Evolutionary conservation across 2,888 invertebrate genomes (phyloP).

Genomic region (Ormyrus labotus): DNA sequence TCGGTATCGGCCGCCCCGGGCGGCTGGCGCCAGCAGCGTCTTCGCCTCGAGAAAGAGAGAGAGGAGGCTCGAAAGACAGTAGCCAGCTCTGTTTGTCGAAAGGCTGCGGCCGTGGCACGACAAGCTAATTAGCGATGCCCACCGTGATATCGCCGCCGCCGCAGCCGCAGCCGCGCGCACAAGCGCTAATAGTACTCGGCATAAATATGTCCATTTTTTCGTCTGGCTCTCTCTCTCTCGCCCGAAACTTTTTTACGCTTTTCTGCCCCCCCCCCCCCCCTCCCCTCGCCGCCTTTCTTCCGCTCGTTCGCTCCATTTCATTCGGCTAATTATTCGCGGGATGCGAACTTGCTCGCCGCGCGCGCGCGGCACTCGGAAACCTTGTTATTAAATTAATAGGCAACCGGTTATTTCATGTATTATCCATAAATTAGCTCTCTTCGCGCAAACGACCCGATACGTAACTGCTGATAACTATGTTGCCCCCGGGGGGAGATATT

Average conservation of each 20-base stretch:
- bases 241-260: conserved; percentile 25
- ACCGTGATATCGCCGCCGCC: conserved; percentile 71
- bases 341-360: not conserved
- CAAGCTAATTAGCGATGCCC: conserved; percentile 76
- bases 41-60: not conserved
- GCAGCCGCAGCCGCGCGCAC: not conserved
- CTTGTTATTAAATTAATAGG: too few relatives aligned
- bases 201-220: conserved; percentile 63
- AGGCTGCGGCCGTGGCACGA: conserved; percentile 65
- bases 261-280: conserved; percentile 1
- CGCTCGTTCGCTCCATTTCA: too few relatives aligned
- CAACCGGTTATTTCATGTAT: too few relatives aligned
- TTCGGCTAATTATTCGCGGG: too few relatives aligned
- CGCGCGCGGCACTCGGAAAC: not conserved
- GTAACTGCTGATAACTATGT: not conserved
- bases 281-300: too few relatives aligned
- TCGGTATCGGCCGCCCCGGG: conserved; percentile 74
- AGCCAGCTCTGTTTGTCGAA: conserved; percentile 75
- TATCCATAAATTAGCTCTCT: too few relatives aligned
- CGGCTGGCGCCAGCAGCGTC: conserved; percentile 74
- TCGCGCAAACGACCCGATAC: not conserved
- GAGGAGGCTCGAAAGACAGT: conserved; percentile 69
- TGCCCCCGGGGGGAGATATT: too few relatives aligned
- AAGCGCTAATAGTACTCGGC: conserved; percentile 72
- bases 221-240: conserved; percentile 51